phyloP scores from a whole-genome alignment of 2,113 vertebrate genomes.

The Ageneiosus marmoratus region DNA sequence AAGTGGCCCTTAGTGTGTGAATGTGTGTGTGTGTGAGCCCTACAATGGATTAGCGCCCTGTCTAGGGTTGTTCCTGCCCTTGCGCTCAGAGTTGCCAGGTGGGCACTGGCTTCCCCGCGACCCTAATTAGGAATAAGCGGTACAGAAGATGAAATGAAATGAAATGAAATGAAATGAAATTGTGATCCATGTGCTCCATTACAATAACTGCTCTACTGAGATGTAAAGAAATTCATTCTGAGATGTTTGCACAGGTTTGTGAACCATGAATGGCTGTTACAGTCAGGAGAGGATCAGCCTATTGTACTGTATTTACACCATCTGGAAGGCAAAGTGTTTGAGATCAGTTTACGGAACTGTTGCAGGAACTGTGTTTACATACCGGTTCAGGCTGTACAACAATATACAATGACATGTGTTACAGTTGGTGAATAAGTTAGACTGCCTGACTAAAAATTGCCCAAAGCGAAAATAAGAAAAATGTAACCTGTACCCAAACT shows the following conservation, averaged over 20 bases:
- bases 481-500: background rate
- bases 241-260: background rate
- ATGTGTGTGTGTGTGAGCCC: too few relatives aligned
- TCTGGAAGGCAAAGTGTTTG: background rate
- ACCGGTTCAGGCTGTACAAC: background rate
- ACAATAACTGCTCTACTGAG: too few relatives aligned
- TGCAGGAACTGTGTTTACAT: background rate
- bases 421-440: background rate
- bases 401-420: background rate
- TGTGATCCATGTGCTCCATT: background rate
- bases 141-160: too few relatives aligned
- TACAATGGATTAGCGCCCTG: too few relatives aligned
- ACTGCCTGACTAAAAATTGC: background rate
- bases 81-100: too few relatives aligned
- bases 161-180: too few relatives aligned
- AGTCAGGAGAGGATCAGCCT: background rate
- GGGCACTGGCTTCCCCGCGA: too few relatives aligned
- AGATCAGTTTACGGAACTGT: conserved; percentile 4
- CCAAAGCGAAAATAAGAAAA: background rate
- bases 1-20: too few relatives aligned
- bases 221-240: background rate
- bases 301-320: background rate
- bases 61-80: too few relatives aligned
- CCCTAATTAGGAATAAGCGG: too few relatives aligned
- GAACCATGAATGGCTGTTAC: background rate